phyloP scores from a whole-genome alignment of 2,113 vertebrate genomes.

The Anseranas semipalmata region DNA sequence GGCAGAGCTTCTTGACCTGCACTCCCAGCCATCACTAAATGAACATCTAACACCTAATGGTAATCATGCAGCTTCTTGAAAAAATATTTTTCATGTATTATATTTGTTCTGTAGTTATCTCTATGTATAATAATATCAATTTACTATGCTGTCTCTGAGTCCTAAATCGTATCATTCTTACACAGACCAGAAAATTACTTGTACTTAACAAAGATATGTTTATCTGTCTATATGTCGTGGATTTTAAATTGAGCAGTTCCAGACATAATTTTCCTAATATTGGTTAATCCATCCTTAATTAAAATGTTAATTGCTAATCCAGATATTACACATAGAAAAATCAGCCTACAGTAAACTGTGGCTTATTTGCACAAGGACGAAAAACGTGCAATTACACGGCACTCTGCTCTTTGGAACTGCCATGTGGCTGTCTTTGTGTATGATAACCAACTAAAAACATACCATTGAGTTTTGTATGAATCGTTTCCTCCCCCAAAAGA shows the following conservation, averaged over 20 bases:
- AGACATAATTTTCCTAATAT: constrained; percentile 59
- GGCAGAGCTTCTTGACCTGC: constrained; percentile 21
- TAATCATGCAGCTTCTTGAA: constrained; percentile 7
- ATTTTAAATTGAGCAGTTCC: constrained; percentile 52
- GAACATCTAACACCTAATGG: constrained; percentile 42
- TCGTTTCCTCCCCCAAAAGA: neutral
- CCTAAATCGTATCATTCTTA: constrained; percentile 4
- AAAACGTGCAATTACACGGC: neutral
- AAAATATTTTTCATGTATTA: neutral
- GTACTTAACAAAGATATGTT: constrained; percentile 17
- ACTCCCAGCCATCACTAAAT: constrained; percentile 38
- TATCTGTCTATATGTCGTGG: constrained; percentile 25
- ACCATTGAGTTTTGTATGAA: neutral
- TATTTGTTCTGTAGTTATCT: constrained; percentile 26
- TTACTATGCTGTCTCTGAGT: constrained; percentile 54
- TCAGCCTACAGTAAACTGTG: neutral
- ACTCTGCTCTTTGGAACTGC: neutral
- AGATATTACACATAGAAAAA: constrained; percentile 25
- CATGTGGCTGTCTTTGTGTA: neutral
- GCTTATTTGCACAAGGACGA: constrained; percentile 12
- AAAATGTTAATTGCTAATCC: constrained; percentile 68
- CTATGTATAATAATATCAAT: constrained; percentile 47
- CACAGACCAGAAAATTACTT: constrained; percentile 38
- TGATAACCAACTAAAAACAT: neutral
- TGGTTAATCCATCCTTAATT: constrained; percentile 64